Base-by-base conservation (phyloP, 2,888 invertebrate species). In the Mesorhabditis belari region DNA sequence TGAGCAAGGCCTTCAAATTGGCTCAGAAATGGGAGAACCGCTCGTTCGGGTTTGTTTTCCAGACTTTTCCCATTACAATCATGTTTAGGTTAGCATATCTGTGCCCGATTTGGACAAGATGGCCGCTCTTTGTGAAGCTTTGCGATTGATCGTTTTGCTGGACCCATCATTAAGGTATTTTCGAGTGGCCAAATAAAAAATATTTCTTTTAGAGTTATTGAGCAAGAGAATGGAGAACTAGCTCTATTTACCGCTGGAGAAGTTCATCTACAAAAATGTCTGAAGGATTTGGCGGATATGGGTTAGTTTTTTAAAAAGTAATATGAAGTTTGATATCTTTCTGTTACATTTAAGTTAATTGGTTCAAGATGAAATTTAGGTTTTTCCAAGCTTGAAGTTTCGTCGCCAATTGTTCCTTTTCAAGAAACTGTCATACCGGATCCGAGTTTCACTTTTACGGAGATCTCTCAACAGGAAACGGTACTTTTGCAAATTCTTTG, bases 191-290 rank as follows among this genome's bases (percentile, higher is more conserved):
- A n/a, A 19, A 19, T 12, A 51, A 19, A 12, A 17, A 6, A 35
- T n/a, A 35, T n/a, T 62, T 19, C 63, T 72, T 49, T 67, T 12
- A 57, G 69, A 26, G 80, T 84, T 4, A 63, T 81, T 58, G 85
- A 95, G 19, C 91, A 94, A 82, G 91, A 93, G 79, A 91, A 90
- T 0, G 98, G 98, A 0, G 96, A 98, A 81, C 89, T 92, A 80
- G 91, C 98, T 1, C 85, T 99, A 28, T 87, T 91, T 2, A 94
- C 96, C 0, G 90, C 95, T 2, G 98, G 98, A 0, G 94, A 98
- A 84, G 90, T 98, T 2, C 98, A 98, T 83, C 86, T 98, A 58
- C 91, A 95, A 81, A 88, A 93, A 79, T 98, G 98, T 83, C 84
- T 98, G 4, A 90, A 91, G 80, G 98, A 98, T 84, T 85, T 98